These are phyloP conservation scores for Pogonocichla stellata DNA, from an alignment of 2,113 vertebrate species.

Conservation along the genomic window DNA sequence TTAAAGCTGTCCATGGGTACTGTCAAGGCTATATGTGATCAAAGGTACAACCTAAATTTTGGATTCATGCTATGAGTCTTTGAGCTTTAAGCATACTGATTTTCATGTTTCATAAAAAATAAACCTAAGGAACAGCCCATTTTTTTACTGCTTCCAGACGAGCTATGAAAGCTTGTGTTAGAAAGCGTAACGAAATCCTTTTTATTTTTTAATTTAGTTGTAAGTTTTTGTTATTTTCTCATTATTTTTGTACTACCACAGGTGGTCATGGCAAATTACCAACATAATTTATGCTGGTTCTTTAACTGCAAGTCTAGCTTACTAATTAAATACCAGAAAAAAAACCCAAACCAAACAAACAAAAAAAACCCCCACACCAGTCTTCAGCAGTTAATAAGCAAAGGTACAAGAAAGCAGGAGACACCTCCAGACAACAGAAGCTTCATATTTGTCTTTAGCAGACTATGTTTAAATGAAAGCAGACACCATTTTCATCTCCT, in stretches of 20 bases:
- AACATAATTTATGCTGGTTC: background rate
- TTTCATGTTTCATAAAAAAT: background rate
- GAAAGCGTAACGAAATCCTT: background rate
- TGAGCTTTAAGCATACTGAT: background rate
- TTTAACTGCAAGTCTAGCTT: background rate
- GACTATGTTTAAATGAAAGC: background rate
- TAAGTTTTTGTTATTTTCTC: background rate
- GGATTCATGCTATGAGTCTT: background rate
- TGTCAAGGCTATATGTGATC: background rate
- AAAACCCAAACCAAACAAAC: background rate
- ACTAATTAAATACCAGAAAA: background rate
- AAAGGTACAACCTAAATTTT: background rate
- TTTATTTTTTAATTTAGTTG: background rate
- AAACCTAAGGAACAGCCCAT: background rate
- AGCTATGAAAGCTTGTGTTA: background rate
- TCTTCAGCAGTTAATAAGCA: background rate
- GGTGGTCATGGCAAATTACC: conserved; percentile 15
- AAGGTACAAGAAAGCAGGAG: background rate
- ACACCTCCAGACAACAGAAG: background rate
- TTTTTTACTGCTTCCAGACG: background rate
- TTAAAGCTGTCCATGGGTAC: background rate
- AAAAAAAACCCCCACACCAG: background rate
- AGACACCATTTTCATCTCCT: background rate
- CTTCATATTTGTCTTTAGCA: background rate
- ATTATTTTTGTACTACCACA: conserved; percentile 15